Evolutionary conservation across 2,888 invertebrate species (phyloP).

Genomic region (Agrotis puta): DNA sequence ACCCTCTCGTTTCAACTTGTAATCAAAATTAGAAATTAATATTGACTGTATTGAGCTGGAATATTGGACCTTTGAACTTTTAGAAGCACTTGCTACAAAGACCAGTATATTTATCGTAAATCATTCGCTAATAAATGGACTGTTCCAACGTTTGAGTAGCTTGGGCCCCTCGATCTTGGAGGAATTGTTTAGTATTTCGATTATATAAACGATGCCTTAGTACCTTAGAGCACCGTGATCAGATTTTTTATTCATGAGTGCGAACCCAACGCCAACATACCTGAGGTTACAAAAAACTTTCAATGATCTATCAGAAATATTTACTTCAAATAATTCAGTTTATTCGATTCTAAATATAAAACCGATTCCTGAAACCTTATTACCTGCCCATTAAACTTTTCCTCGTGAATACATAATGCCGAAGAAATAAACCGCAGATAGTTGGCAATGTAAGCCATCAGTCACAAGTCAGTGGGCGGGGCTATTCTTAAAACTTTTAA

Average conservation of each 20-base stretch:
- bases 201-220: conserved; percentile 14
- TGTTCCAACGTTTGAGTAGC: conserved; percentile 41
- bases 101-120: conserved; percentile 60
- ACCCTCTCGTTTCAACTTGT: conserved; percentile 59
- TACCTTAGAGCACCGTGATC: not conserved
- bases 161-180: conserved; percentile 20
- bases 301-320: not conserved
- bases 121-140: conserved; percentile 60
- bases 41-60: conserved; percentile 64
- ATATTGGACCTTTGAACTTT: conserved; percentile 65
- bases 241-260: not conserved
- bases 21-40: conserved; percentile 70
- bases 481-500: conserved; percentile 84
- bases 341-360: conserved; percentile 16
- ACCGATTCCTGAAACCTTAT: conserved; percentile 36
- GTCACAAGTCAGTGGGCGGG: conserved; percentile 61
- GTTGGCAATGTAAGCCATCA: conserved; percentile 60
- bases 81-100: conserved; percentile 55
- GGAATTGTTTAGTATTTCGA: conserved; percentile 32
- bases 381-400: conserved; percentile 36
- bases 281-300: not conserved
- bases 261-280: not conserved
- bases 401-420: conserved; percentile 49
- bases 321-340: no score
- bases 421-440: conserved; percentile 57